These are phyloP conservation scores for Artemia sinica DNA, from an alignment of 2,888 invertebrate genomes.

Conservation along the genomic window DNA sequence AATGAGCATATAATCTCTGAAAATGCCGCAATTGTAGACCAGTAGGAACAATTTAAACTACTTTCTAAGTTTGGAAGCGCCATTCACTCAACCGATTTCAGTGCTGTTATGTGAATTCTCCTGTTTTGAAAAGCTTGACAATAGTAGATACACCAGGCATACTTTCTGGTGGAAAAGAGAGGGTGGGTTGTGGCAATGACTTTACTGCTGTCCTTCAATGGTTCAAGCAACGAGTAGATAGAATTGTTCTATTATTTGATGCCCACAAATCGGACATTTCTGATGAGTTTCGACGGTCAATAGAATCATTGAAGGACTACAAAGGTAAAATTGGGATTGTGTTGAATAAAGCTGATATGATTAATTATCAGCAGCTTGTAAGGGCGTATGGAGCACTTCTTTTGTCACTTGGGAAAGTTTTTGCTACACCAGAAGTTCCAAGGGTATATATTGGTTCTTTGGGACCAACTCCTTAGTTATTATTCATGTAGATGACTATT, in stretches of 20 bases:
- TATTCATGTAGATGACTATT: conserved; percentile 23
- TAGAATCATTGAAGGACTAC: conserved; percentile 36
- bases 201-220: conserved; percentile 40
- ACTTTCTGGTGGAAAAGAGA: conserved; percentile 36
- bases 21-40: conserved; percentile 40
- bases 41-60: conserved; percentile 37
- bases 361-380: conserved; percentile 32
- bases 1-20: conserved; percentile 37
- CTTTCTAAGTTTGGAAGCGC: conserved; percentile 39
- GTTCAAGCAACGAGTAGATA: conserved; percentile 41
- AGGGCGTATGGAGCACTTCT: conserved; percentile 30
- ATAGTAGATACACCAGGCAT: conserved; percentile 38
- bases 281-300: conserved; percentile 39
- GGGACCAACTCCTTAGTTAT: conserved; percentile 26
- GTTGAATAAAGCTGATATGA: conserved; percentile 27
- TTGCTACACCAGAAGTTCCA: conserved; percentile 28
- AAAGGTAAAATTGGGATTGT: conserved; percentile 31
- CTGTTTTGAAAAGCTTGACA: conserved; percentile 38
- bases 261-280: conserved; percentile 43
- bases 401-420: conserved; percentile 28
- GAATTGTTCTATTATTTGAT: conserved; percentile 40
- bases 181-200: conserved; percentile 40
- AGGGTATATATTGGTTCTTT: conserved; percentile 29
- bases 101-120: conserved; percentile 35
- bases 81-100: conserved; percentile 40